Evolutionary conservation across 64 coral and sea anemone species (phyloP).

Genomic region (Dendrophyllia cribrosa): DNA sequence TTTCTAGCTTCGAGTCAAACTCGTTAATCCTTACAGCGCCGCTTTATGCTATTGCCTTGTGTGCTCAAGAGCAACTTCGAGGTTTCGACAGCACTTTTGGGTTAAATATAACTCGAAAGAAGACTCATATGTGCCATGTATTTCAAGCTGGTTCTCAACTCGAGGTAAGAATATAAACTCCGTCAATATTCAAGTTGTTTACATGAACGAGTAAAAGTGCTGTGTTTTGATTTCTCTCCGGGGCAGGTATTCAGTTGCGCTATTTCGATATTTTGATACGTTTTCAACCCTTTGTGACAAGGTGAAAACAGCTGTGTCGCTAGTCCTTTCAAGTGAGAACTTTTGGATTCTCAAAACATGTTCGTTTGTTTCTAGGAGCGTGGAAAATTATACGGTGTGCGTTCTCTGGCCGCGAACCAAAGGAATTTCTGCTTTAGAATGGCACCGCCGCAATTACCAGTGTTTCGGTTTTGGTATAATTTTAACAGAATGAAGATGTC

Average conservation of each 20-base stretch:
- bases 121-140: constrained; percentile 92
- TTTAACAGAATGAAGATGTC: background rate
- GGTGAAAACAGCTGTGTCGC: constrained; percentile 3
- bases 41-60: constrained; percentile 90
- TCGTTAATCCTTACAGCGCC: constrained; percentile 85
- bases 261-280: constrained; percentile 15
- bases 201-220: constrained; percentile 7
- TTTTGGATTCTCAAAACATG: background rate
- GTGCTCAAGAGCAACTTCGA: constrained; percentile 90
- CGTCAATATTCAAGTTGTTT: constrained; percentile 48
- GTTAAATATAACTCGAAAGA: constrained; percentile 92
- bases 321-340: background rate
- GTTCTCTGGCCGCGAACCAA: background rate
- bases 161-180: constrained; percentile 68
- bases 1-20: constrained; percentile 82
- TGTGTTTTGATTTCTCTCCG: constrained; percentile 45
- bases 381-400: background rate
- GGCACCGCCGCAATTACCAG: background rate
- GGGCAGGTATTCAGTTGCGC: background rate
- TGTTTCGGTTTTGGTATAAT: background rate
- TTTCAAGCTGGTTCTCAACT: constrained; percentile 87
- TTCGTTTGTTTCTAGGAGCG: background rate
- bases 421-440: constrained; percentile 15
- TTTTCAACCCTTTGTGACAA: background rate
- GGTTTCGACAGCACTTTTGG: constrained; percentile 92